Base-by-base conservation (phyloP, 2,888 invertebrate species). In the Ormyrus thymus region DNA sequence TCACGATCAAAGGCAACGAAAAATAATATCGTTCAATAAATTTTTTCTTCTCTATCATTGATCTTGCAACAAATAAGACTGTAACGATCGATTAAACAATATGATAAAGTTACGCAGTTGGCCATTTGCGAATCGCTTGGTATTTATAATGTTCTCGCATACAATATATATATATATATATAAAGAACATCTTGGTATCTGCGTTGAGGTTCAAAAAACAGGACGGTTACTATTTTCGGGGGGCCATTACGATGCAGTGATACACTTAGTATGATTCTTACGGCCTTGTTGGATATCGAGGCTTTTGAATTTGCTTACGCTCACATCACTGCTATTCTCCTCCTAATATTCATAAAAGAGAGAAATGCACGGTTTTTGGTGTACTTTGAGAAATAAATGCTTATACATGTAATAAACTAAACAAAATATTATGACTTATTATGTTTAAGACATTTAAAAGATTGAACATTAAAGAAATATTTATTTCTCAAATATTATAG, bases 1-100 rank as follows among this genome's bases (percentile, higher is more conserved):
- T 75, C 13, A 79, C 79, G 79, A 46, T 59, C 65, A 59, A 78
- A 78, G 78, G 46, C 74, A 78, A 78, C 69, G 70, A n/a, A 55
- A 70, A 65, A 65, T 69, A 59, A 65, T 51, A 75, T 74, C 50
- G 7, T 58, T 65, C 51, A 29, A 68, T 58, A 48, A 7, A 58
- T 58, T 69, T 70, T 46, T 61, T 4, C 45, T 61, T 71, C 13
- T 56, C 46, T 51, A 65, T 59, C 61, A 9, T 71, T 58, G 61
- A 79, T 64, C 56, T 65, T 66, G 64, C 61, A 75, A 75, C 69
- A 71, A 75, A 79, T 75, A 65, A 78, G 51, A 76, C n/a, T n/a
- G 29, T 55, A 70, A 70, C 76, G 48, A 0, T 71, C 46, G 62
- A 66, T 53, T 59, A 68, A 78, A 61, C 56, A 58, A 58, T 50